Conservation (phyloP, 2,113 vertebrate species). For the Donacobius atricapilla region DNA sequence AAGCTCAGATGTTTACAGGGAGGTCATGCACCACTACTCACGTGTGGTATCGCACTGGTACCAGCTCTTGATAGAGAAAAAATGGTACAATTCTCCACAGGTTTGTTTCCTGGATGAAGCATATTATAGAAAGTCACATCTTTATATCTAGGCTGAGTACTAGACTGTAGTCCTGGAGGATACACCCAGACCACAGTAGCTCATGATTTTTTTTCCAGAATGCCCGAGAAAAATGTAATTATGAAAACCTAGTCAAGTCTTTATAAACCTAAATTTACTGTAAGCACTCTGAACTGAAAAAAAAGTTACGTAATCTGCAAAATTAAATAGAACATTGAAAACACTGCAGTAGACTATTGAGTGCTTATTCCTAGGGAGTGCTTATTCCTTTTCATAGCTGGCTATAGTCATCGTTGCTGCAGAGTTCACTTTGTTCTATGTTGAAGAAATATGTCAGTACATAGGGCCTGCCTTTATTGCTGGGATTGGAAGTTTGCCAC, state of each 20-base stretch:
- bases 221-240: not conserved
- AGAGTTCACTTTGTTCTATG: not conserved
- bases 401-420: accelerated
- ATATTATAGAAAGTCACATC: not conserved
- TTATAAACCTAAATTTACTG: not conserved
- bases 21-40: not conserved
- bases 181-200: not conserved
- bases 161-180: not conserved
- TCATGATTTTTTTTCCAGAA: not conserved
- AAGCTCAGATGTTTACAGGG: not conserved
- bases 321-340: not conserved
- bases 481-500: not conserved
- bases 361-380: not conserved
- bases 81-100: not conserved
- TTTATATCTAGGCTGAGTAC: not conserved
- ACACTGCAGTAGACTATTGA: not conserved
- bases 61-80: not conserved
- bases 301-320: not conserved
- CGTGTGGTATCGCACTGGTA: not conserved
- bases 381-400: not conserved
- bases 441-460: not conserved
- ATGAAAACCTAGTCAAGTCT: not conserved
- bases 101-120: not conserved
- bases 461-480: not conserved
- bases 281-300: not conserved